These are phyloP conservation scores for Labia minor DNA, from an alignment of 2,888 invertebrate species.

Conservation along the genomic window DNA sequence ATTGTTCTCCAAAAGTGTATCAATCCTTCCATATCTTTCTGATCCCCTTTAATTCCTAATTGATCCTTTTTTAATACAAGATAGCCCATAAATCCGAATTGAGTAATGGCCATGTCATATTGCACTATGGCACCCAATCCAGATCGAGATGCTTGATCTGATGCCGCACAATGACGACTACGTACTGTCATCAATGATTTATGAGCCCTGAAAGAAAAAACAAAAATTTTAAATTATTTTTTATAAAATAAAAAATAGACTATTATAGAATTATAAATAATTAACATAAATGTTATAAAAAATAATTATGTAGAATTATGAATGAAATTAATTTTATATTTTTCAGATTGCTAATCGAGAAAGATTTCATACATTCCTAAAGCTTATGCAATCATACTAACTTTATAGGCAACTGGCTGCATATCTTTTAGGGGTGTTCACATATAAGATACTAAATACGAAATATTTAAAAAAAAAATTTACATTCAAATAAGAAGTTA, in stretches of 20 bases:
- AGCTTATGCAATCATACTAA: no score
- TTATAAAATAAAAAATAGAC: no score
- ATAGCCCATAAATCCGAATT: slow-evolving; percentile 77
- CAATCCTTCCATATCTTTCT: slow-evolving; percentile 60
- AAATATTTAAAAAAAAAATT: no score
- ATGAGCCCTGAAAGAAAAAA: slow-evolving; percentile 33
- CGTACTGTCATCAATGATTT: slow-evolving; percentile 55
- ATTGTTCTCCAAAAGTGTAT: slow-evolving; percentile 76
- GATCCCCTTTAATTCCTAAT: slow-evolving; percentile 51
- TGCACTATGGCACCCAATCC: slow-evolving; percentile 56
- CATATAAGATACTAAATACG: no score
- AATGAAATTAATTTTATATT: no score
- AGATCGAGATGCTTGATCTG: slow-evolving; percentile 39
- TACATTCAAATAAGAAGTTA: no score
- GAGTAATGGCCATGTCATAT: slow-evolving; percentile 73
- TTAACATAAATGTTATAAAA: not conserved
- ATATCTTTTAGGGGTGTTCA: no score
- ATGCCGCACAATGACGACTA: slow-evolving; percentile 53
- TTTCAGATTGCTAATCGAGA: no score
- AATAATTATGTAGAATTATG: not conserved
- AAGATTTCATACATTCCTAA: no score
- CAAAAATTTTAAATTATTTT: slow-evolving; percentile 50
- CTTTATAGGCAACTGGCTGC: no score
- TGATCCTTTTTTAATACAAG: slow-evolving; percentile 50
- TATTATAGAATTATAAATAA: no score